phyloP scores from a whole-genome alignment of 2,888 invertebrate genomes.

The Rhagonycha lutea region DNA sequence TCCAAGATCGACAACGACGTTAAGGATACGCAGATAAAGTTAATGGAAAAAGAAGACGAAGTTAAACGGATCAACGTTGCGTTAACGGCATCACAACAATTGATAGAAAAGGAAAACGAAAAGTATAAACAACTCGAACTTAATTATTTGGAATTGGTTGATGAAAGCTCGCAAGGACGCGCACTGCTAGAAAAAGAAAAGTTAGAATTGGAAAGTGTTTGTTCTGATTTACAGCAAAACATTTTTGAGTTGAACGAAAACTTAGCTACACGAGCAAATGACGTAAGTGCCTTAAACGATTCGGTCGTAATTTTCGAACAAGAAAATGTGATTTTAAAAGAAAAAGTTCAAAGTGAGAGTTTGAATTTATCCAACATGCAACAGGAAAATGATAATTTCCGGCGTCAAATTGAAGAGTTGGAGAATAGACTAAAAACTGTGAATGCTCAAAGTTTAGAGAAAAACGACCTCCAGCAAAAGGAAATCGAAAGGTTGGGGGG shows the following conservation, averaged over 20 bases:
- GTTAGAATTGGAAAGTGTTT: background rate
- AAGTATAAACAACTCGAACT: conserved; percentile 44
- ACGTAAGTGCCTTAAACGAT: background rate
- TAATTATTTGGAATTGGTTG: conserved; percentile 48
- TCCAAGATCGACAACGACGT: conserved; percentile 34
- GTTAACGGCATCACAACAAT: conserved; percentile 44
- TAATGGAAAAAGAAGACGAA: conserved; percentile 56
- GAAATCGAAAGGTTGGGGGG: background rate
- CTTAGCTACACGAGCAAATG: conserved; percentile 29
- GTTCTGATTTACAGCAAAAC: background rate
- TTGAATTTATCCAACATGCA: background rate
- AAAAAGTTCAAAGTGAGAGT: background rate
- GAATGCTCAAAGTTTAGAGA: background rate
- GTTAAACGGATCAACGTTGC: conserved; percentile 46
- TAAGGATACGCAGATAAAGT: conserved; percentile 57
- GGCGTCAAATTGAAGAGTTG: background rate
- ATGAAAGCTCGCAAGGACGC: conserved; percentile 47
- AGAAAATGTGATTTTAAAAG: background rate
- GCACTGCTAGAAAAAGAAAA: conserved; percentile 45
- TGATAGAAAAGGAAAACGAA: conserved; percentile 54
- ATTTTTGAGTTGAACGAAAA: conserved; percentile 45
- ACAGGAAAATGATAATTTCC: background rate
- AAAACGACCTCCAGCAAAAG: background rate
- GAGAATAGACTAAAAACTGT: background rate
- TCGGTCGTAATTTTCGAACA: background rate